These are phyloP conservation scores for Mus caroli DNA, from an alignment of 2,797 vertebrate genomes.

Conservation along the genomic window DNA sequence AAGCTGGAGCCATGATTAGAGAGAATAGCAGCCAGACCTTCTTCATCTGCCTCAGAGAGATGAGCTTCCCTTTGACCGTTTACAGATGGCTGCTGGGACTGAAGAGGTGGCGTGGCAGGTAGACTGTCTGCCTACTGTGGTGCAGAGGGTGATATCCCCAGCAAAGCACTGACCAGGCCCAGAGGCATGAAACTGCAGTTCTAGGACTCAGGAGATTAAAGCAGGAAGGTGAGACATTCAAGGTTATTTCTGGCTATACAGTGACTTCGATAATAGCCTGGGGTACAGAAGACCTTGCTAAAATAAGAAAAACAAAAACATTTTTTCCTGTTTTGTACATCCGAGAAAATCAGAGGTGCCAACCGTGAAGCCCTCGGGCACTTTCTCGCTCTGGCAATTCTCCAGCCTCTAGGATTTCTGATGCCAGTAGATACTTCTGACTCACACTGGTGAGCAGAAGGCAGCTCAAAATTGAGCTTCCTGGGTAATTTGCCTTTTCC, in stretches of 20 bases:
- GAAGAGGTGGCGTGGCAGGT: too few relatives aligned
- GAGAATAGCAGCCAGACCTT: not conserved
- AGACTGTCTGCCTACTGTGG: not conserved
- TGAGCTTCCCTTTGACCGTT: not conserved
- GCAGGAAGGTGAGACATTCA: not conserved
- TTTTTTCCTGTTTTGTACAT: not conserved
- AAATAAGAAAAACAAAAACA: not conserved
- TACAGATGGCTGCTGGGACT: not conserved
- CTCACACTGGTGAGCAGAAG: not conserved
- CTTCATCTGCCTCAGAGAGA: not conserved
- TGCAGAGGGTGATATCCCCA: too few relatives aligned
- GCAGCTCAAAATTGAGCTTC: constrained; percentile 4
- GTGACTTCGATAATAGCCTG: not conserved
- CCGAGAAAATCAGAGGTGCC: not conserved
- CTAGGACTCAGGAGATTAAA: not conserved
- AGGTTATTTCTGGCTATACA: not conserved
- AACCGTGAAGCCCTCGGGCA: fast-evolving
- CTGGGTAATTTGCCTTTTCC: not conserved
- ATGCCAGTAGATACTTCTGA: not conserved
- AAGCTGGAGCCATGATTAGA: not conserved
- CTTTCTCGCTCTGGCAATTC: not conserved
- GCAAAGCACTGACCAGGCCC: not conserved
- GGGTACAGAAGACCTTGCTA: not conserved
- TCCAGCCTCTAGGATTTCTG: not conserved
- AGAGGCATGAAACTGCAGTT: not conserved